Percentiles rank a stretch among this genome's conserved stretches.
These are phyloP conservation scores for Philantomba maxwellii DNA, from an alignment of 2,113 vertebrate species.

Conservation along the genomic window DNA sequence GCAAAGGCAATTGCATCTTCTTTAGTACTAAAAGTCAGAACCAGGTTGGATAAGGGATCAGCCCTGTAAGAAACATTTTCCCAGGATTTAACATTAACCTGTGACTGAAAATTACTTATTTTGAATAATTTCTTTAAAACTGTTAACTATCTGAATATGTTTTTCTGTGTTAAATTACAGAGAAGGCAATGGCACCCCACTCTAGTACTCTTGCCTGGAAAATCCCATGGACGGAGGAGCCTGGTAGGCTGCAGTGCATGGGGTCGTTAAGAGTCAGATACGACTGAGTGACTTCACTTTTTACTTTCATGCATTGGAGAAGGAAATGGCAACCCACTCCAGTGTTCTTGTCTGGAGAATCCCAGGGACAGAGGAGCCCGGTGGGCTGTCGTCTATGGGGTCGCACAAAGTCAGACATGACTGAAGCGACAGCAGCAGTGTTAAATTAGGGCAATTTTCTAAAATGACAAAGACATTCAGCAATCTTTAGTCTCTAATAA, in stretches of 20 bases:
- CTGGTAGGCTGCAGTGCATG: background rate
- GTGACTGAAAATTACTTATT: background rate
- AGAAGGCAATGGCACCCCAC: background rate
- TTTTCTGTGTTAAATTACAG: background rate
- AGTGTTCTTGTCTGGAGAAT: background rate
- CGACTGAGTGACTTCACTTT: background rate
- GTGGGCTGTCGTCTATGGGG: background rate
- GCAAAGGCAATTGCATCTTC: slow-evolving; percentile 95
- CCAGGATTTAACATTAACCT: slow-evolving; percentile 33
- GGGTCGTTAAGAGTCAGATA: background rate
- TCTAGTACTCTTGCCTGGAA: background rate
- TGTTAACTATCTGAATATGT: background rate
- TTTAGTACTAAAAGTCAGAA: slow-evolving; percentile 89
- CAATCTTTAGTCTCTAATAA: background rate
- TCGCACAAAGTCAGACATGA: accelerated
- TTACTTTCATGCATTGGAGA: background rate
- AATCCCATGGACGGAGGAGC: background rate
- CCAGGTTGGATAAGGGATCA: slow-evolving; percentile 95
- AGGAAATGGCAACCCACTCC: background rate
- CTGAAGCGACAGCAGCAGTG: background rate
- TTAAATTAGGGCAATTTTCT: slow-evolving; percentile 5
- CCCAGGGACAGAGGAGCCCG: accelerated
- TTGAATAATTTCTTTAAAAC: slow-evolving; percentile 13
- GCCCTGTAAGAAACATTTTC: slow-evolving; percentile 80
- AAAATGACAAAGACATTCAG: background rate